Evolutionary conservation across 2,113 vertebrate species (phyloP), one percentile per base, ranked within the genome.

Genomic region (Odontesthes bonariensis): DNA sequence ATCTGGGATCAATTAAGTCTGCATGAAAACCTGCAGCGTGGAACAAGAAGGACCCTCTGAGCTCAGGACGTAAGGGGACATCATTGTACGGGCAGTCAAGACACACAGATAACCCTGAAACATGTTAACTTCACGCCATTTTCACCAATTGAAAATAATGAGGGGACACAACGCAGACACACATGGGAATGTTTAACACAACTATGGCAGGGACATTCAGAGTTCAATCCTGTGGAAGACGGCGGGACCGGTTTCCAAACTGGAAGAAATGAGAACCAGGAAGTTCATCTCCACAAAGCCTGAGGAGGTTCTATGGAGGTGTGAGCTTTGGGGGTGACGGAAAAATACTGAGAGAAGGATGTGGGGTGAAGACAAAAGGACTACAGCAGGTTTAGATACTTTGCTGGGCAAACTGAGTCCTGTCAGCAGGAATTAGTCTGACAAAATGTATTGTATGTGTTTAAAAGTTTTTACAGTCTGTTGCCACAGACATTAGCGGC

Each of bases 1-100:
- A 92, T 94, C 86, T 94, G 93, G 85, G 86, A 88, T 86, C 75
- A 83, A 93, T 94, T 92, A 91, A 60, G 63, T 40, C 79, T 19
- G 85, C 85, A 82, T 86, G 75, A 87, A 92, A 81, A 86, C 83
- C 83, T 53, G 82, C 76, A 81, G 47, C 52, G 3, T 32, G 56
- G 81, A 81, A 76, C 73, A 79, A 80, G 77, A 14, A 51, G 35
- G 74, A 22, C 56, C 8, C 31, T 51, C 73, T 47, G 57, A 82
- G 72, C 83, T 58, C 77, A 57, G 69, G 76, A 77, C 46, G 40
- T 20, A 42, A 44, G 69, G 58, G 76, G 73, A 85, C 87, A 76
- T 77, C 65, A 35, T 76, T 70, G 69, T 79, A 86, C 72, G 69
- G 73, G 68, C 73, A 42, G 63, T 79, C 49, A 22, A 73, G 46